Percentiles rank a stretch among this genome's conserved stretches.
Conservation (phyloP, 2,888 invertebrate genomes). For the Drosophila flavopinicola region DNA sequence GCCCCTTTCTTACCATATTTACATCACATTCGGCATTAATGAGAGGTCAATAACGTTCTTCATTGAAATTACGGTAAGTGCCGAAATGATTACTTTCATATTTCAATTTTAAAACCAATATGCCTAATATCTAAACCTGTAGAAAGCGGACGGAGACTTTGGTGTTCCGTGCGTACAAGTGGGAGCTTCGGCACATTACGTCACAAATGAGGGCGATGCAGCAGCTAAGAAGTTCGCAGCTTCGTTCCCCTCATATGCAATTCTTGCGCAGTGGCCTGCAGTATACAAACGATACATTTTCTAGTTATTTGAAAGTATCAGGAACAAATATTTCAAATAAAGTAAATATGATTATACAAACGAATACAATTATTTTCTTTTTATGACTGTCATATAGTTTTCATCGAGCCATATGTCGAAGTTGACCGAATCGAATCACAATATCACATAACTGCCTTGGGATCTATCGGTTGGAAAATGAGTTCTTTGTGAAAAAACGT, state of each 20-base stretch:
- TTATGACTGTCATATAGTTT: too few species aligned
- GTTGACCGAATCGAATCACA: too few species aligned
- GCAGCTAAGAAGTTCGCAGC: conserved; percentile 83
- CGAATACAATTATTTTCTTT: background rate
- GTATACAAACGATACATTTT: conserved; percentile 83
- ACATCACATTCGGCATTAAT: conserved; percentile 69
- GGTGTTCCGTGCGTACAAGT: conserved; percentile 80
- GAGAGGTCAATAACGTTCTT: conserved; percentile 65
- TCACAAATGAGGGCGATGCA: conserved; percentile 82
- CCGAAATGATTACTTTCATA: background rate
- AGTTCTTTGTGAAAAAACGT: too few species aligned
- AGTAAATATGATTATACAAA: conserved; percentile 1
- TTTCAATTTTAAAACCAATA: background rate
- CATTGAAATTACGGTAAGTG: conserved; percentile 63
- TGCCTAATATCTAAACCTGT: background rate
- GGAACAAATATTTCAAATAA: background rate
- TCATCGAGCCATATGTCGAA: too few species aligned
- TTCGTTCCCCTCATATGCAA: conserved; percentile 84
- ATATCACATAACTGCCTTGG: too few species aligned
- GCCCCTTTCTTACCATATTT: conserved; percentile 73
- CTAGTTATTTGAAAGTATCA: conserved; percentile 30
- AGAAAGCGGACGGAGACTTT: conserved; percentile 60
- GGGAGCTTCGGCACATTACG: conserved; percentile 85
- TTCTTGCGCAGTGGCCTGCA: conserved; percentile 85
- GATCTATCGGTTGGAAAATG: too few species aligned